Base-by-base conservation (phyloP, 2,797 vertebrate genomes). In the Rachycentron canadum region DNA sequence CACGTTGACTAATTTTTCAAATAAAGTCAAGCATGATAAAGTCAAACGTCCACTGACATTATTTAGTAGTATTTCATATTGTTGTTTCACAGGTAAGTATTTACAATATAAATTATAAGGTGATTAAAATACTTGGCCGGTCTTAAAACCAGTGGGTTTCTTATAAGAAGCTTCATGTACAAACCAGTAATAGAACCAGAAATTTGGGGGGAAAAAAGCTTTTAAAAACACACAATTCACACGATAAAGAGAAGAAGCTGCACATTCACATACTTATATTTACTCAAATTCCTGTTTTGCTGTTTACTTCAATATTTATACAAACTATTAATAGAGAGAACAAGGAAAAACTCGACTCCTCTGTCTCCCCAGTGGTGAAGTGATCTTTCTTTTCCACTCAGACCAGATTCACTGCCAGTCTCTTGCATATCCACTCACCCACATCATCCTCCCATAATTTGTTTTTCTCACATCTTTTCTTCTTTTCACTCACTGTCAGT, bases 351-450 rank as follows among this genome's bases (percentile, higher is more conserved):
- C 38, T 21, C 34, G 63, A 75, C 66, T 68, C 58, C 52, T 59
- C 67, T 73, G 78, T 82, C 78, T 82, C 78, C 64, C 72, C 66
- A 8, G 63, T 50, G 74, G 77, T 77, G 66, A 83, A 80, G 47
- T 28, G 30, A 76, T 53, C 53, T 73, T 86, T 81, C 70, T 70
- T 80, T 76, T 83, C 82, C 82, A 76, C 68, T 64, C 70, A 63
- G 77, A 67, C 74, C 26, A 45, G 36, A 57, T 16, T 59, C 25
- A 3, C 45, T 63, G 59, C 76, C 73, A 68, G 73, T 17, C 38
- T 63, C 12, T 43, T 84, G 79, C 60, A 43, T 53, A 56, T 63
- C 63, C 53, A 75, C 77, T 81, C 75, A 77, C 34, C n/a, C 19
- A 23, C 71, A 58, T 62, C 60, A n/a, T 4, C 6, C 12, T 50